Evolutionary conservation across 2,888 invertebrate genomes (phyloP).

Genomic region (Craniophora ligustri): DNA sequence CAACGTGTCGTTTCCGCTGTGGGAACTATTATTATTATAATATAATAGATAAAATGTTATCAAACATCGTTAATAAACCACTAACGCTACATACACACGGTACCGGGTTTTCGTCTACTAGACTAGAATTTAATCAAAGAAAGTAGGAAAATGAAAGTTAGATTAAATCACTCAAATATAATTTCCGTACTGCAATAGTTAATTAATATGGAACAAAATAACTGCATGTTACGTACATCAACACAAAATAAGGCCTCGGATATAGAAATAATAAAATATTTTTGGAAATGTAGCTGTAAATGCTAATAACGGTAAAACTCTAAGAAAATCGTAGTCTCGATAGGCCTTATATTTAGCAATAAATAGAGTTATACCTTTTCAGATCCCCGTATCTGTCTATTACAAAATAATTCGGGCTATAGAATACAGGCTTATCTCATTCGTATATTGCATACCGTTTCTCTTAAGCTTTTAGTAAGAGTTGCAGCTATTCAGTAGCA

Average conservation of each 20-base stretch:
- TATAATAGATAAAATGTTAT: slow-evolving; percentile 53
- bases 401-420: slow-evolving; percentile 15
- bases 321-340: slow-evolving; percentile 1
- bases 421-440: slow-evolving; percentile 38
- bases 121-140: slow-evolving; percentile 63
- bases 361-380: slow-evolving; percentile 11
- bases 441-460: slow-evolving; percentile 49
- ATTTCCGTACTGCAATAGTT: slow-evolving; percentile 38
- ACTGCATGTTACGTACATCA: slow-evolving; percentile 69
- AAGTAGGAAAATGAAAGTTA: slow-evolving; percentile 56
- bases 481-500: slow-evolving; percentile 35
- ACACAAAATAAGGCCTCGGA: slow-evolving; percentile 17
- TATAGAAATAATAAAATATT: slow-evolving; percentile 16
- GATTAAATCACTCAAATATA: slow-evolving; percentile 55
- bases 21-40: neutral
- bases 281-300: slow-evolving; percentile 23
- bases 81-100: slow-evolving; percentile 77
- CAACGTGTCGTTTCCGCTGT: neutral
- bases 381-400: slow-evolving; percentile 29
- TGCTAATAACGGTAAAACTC: slow-evolving; percentile 14
- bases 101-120: slow-evolving; percentile 73
- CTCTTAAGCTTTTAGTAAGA: slow-evolving; percentile 33
- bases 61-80: slow-evolving; percentile 66
- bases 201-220: slow-evolving; percentile 59
- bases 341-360: slow-evolving; percentile 16